Evolutionary conservation across 2,797 vertebrate genomes (phyloP), one percentile per base, ranked within the genome.

Genomic region (Sphenopsis melanotis): DNA sequence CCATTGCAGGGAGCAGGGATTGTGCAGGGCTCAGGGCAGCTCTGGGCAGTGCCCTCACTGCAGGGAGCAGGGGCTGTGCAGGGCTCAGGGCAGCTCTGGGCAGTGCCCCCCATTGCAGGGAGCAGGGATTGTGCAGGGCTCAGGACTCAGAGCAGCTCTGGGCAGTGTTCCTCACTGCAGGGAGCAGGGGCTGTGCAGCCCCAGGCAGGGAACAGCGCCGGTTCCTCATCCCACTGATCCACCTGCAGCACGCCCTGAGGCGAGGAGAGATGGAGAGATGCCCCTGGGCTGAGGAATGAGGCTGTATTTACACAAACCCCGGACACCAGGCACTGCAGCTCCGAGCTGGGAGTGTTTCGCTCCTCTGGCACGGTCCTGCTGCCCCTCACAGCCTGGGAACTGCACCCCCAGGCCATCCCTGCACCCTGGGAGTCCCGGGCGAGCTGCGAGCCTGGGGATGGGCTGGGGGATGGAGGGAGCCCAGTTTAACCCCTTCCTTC

Each of bases 181-280:
- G 7, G 7, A 9, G 30, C 49, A 2, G 49, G 3, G 49, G 27
- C 16, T 5, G 13, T 3, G 2, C 53, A 9, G 1, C 57, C 1
- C 1, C 0, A 15, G 70, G 53, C 66, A 29, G 26, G 0, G 6
- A 59, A 3, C 13, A 29, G 3, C 49, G 2, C 6, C 1, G 20
- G 41, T 37, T 90, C 24, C 53, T 57, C 14, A 0, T 6, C 32
- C 39, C 53, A 1, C 13, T 6, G 59, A 23, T 39, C 34, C 49
- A 4, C 15, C 90, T 37, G 66, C 68, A 56, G 42, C 0, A 0
- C 1, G 55, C 36, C 84, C 26, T 46, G 46, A 6, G 12, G 47
- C 2, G 15, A 21, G 47, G 22, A 27, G 21, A 32, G 79, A 12
- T 13, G 68, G 49, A 37, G 64, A n/a, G 66, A 55, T 0, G 0